These are phyloP conservation scores for Crotalus tigris DNA, from an alignment of 2,113 vertebrate genomes.

Conservation along the genomic window DNA sequence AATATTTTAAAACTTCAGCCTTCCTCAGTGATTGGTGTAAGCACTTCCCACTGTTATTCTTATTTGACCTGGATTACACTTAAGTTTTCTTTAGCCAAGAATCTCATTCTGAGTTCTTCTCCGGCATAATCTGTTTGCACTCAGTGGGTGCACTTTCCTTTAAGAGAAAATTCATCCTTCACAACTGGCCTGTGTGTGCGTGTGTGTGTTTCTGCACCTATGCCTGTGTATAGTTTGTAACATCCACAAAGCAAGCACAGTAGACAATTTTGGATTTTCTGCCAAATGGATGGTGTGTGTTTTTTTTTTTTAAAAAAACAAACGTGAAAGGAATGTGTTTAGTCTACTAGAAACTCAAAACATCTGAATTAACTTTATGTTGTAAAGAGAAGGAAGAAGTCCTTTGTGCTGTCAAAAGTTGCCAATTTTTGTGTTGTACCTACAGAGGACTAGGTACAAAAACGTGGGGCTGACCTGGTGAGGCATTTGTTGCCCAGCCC, in stretches of 20 bases:
- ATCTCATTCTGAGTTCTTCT: neutral
- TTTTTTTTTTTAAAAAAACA: neutral
- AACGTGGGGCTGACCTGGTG: neutral
- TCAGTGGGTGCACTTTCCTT: neutral
- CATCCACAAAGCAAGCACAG: neutral
- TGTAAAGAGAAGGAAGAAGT: neutral
- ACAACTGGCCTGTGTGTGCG: neutral
- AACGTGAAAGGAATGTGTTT: neutral
- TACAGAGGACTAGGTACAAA: neutral
- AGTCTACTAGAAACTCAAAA: neutral
- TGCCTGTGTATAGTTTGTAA: neutral
- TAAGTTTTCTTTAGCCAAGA: neutral
- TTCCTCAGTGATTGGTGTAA: neutral
- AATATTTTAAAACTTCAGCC: neutral
- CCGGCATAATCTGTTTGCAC: neutral
- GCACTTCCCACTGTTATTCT: neutral
- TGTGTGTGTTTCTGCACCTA: neutral
- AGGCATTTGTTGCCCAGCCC: neutral
- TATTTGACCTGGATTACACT: neutral
- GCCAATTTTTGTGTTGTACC: neutral
- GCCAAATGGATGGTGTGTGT: neutral
- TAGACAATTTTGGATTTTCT: neutral
- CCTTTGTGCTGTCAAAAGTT: neutral
- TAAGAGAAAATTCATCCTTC: neutral
- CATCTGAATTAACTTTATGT: neutral